A percentile compares a stretch with the other conserved stretches of the same genome.
These are phyloP conservation scores for Sceloporus tristichus DNA, from an alignment of 2,113 vertebrate genomes.

Conservation along the genomic window DNA sequence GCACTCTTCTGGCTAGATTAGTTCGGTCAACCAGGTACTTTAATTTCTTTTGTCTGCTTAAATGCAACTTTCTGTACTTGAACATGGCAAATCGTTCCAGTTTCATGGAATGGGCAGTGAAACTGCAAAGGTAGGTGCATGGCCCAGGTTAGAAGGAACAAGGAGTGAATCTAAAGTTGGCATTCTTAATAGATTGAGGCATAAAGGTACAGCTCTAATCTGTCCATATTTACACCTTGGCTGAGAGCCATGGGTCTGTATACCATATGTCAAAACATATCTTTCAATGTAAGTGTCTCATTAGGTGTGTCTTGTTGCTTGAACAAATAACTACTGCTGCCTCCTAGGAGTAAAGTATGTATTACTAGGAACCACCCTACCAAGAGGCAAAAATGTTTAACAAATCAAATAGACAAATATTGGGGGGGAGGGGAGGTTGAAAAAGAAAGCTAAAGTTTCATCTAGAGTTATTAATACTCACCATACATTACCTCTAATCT, in stretches of 20 bases:
- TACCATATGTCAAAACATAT: background rate
- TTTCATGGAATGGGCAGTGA: background rate
- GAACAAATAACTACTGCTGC: background rate
- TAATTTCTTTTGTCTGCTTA: background rate
- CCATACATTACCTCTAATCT: too few species aligned
- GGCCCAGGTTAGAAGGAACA: too few species aligned
- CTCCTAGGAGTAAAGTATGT: too few species aligned
- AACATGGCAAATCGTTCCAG: background rate
- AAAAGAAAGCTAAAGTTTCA: too few species aligned
- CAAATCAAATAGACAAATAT: too few species aligned
- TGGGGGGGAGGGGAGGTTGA: too few species aligned
- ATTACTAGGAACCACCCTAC: too few species aligned
- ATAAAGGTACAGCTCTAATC: background rate
- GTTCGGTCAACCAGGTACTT: slow-evolving; percentile 91
- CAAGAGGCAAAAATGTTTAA: too few species aligned
- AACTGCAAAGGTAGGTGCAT: background rate
- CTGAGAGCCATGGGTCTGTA: background rate
- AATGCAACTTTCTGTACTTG: background rate
- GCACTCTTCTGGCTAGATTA: slow-evolving; percentile 87
- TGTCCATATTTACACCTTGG: background rate
- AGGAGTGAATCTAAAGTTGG: background rate
- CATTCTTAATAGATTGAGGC: background rate
- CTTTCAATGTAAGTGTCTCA: background rate
- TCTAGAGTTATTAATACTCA: too few species aligned
- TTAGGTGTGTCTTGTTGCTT: background rate